Evolutionary conservation across 2,113 vertebrate species (phyloP), one percentile per base, ranked within the genome.

Genomic region (Thunnus thynnus): DNA sequence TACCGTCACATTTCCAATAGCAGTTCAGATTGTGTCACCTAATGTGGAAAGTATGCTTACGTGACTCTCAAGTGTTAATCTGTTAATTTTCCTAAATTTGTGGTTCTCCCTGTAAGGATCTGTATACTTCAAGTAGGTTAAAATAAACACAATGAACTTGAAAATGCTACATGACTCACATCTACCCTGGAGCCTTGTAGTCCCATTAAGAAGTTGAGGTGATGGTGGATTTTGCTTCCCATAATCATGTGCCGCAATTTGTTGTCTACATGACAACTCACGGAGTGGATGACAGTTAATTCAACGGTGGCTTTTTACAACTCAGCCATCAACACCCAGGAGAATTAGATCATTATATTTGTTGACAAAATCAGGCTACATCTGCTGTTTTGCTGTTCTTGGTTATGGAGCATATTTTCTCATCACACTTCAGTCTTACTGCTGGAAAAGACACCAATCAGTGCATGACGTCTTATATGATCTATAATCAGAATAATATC

Each of bases 401-500:
- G 63, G 44, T 73, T 12, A 77, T 70, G 60, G 7, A 54, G 32
- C 48, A 70, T 44, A 48, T 74, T 74, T 64, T 73, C 41, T 72
- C 13, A 66, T 65, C 10, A 41, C n/a, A 12, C 46, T 25, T 58
- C 9, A 70, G 13, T 56, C 44, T 78, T 44, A 52, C 20, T n/a
- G 2, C 22, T 60, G 36, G 55, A 63, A 63, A 74, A 47, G 44
- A 68, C 7, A 71, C 16, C 47, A 56, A 54, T 72, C 46, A 67
- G 18, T 46, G 13, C 22, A 56, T 56, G 8, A 75, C 55, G 30
- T 68, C 20, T 72, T 41, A 41, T 41, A 41, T 8, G 0, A 54
- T 69, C 51, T 77, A 70, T 72, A 60, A 62, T 66, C 78, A 67
- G 27, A 70, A 64, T 76, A 50, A 72, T 25, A 20, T 65, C 25